Base-by-base conservation (phyloP, 2,113 vertebrate species). In the Delphinus delphis region DNA sequence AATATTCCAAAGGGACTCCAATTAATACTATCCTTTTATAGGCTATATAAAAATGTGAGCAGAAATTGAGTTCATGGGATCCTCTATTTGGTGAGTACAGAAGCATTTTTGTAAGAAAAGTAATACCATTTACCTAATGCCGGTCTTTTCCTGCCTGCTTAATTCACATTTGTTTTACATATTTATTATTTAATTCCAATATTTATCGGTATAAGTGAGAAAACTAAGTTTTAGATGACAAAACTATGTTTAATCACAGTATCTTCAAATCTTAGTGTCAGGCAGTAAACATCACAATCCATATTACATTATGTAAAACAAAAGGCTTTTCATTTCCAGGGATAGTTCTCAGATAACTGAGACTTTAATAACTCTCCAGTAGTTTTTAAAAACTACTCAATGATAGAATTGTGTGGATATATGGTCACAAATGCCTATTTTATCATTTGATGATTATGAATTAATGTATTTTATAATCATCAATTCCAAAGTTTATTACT, bases 401-500 rank as follows among this genome's bases (percentile, higher is more conserved):
- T 0, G 77, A 20, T 83, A 92, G 0, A 18, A 33, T 62, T 96
- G 36, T 77, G 1, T 79, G 23, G 79, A 94, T 60, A n/a, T 55
- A 21, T 44, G 8, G 5, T 77, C 6, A 50, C 0, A 74, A 81
- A 90, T 11, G 70, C 92, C 53, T 98, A 3, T 97, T 38, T 38
- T 91, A 73, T 91, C 28, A n/a, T 96, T 88, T 98, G 2, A 26
- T 67, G 38, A 96, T 83, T 36, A 81, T 60, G 91, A 97, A 96
- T 94, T 20, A 96, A 93, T 90, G 63, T 4, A 82, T 97, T 98
- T 97, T 86, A 90, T 68, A 96, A 31, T 83, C 36, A 38, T 65
- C 87, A 21, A 62, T 96, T 97, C 21, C 90, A 90, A 96, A 73
- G 11, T 3, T 25, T 93, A 85, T 96, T 98, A 93, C 90, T 97